Conservation (phyloP, 2,888 invertebrate species). For the Thereva nobilitata region DNA sequence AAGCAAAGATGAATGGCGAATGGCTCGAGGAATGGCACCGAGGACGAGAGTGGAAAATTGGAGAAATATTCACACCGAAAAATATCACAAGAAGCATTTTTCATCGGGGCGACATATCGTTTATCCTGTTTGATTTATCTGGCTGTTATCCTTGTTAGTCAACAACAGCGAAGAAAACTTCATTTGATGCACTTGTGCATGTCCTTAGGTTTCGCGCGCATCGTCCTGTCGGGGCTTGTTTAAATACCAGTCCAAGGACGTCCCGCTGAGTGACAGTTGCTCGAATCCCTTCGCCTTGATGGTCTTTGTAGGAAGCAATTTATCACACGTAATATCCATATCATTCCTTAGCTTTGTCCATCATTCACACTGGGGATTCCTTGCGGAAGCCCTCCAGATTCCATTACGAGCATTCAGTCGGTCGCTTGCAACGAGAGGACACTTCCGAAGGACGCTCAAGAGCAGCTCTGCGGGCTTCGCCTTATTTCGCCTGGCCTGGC, state of each 20-base stretch:
- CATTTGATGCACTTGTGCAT: conserved; percentile 20
- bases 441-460: conserved; percentile 13
- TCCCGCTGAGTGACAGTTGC: not conserved
- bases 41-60: conserved; percentile 12
- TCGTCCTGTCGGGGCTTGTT: not conserved
- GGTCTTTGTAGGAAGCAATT: conserved; percentile 17
- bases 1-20: conserved; percentile 30
- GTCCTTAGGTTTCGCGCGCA: conserved; percentile 4
- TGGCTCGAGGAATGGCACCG: conserved; percentile 18
- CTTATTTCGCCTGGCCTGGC: conserved; percentile 9
- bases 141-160: conserved; percentile 29
- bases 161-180: conserved; percentile 18
- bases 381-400: not conserved
- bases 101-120: conserved; percentile 50
- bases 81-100: conserved; percentile 45
- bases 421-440: not conserved
- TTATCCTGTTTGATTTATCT: conserved; percentile 53
- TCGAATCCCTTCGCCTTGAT: conserved; percentile 9
- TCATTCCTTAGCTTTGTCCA: conserved; percentile 21
- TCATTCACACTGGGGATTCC: conserved; percentile 15
- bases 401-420: conserved; percentile 8
- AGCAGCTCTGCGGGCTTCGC: conserved; percentile 8
- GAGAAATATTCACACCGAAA: conserved; percentile 29
- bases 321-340: conserved; percentile 27
- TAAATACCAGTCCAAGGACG: conserved; percentile 5